Evolutionary conservation across 2,797 vertebrate genomes (phyloP).

Genomic region (Smutsia temminckii): DNA sequence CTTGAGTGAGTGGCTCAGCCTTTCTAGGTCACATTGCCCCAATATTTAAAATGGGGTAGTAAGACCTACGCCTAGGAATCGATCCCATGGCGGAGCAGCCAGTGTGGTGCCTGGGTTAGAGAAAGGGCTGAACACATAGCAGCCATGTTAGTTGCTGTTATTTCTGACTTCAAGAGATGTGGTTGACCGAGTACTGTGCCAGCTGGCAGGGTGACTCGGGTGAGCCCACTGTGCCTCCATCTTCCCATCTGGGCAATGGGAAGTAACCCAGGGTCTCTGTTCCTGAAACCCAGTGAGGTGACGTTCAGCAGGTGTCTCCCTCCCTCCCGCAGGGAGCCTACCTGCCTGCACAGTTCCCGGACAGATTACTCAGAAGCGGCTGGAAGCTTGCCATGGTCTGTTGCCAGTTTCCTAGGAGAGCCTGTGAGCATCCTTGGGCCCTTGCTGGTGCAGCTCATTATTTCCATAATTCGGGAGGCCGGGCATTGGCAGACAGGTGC

Average conservation of each 20-base stretch:
- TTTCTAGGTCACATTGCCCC: neutral
- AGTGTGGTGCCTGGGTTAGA: neutral
- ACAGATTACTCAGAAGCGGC: neutral
- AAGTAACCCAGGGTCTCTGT: neutral
- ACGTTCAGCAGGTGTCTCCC: neutral
- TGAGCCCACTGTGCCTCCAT: rapidly evolving
- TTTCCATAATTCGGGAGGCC: neutral
- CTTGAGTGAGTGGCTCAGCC: neutral
- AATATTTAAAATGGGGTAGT: neutral
- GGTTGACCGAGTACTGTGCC: neutral
- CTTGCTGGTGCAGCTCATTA: neutral
- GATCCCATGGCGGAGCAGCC: neutral
- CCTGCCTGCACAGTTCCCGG: neutral
- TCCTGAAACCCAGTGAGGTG: neutral
- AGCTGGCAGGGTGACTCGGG: neutral
- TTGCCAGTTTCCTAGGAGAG: neutral
- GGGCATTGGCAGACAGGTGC: neutral
- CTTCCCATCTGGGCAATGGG: neutral
- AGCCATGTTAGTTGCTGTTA: too few relatives aligned
- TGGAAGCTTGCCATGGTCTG: neutral
- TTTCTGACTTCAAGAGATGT: neutral
- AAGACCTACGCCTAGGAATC: neutral
- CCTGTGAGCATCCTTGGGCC: neutral
- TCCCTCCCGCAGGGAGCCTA: too few relatives aligned
- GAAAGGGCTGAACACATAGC: neutral